Conservation (phyloP, 2,888 invertebrate species). For the Microctonus brassicae region DNA sequence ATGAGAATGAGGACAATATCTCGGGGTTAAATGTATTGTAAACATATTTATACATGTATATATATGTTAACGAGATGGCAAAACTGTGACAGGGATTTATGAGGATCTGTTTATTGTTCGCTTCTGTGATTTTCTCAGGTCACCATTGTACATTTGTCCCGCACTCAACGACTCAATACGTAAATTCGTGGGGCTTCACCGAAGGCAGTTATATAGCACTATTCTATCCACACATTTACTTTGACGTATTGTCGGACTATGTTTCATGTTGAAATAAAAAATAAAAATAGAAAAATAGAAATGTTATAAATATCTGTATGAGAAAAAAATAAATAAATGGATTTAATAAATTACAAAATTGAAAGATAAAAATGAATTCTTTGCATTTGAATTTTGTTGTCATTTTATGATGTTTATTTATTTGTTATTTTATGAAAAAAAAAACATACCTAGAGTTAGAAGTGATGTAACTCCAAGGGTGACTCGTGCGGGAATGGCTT, state of each 20-base stretch:
- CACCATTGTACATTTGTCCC: constrained; percentile 43
- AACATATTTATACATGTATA: constrained; percentile 2
- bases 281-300: neutral
- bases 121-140: constrained; percentile 44
- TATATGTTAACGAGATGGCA: neutral
- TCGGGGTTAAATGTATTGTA: neutral
- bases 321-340: neutral
- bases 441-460: constrained; percentile 79
- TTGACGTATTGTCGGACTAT: neutral
- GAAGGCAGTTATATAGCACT: neutral
- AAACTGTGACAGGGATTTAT: constrained; percentile 38
- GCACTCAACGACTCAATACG: constrained; percentile 38
- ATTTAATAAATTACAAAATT: neutral
- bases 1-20: constrained; percentile 17
- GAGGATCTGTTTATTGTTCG: constrained; percentile 42
- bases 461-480: constrained; percentile 90
- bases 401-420: neutral
- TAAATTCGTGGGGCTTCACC: constrained; percentile 10
- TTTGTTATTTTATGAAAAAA: neutral
- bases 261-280: neutral
- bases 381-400: no score
- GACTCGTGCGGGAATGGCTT: constrained; percentile 91
- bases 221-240: neutral
- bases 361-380: neutral
- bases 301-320: neutral